Evolutionary conservation across 2,888 invertebrate genomes (phyloP).

Genomic region (Leptinotarsa juncta): DNA sequence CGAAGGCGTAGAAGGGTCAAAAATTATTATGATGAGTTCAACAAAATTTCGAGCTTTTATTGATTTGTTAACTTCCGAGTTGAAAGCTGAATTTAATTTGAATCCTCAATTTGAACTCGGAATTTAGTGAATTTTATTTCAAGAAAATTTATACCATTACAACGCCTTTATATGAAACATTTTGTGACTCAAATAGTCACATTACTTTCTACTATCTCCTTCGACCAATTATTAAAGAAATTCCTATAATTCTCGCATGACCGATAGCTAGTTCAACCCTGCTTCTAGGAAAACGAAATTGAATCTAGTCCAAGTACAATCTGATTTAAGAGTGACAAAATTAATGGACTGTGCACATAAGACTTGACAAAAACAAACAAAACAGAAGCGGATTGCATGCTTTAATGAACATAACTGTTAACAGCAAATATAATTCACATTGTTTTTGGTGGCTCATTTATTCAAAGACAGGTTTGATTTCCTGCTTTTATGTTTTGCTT

Average conservation of each 20-base stretch:
- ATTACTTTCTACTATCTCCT: background rate
- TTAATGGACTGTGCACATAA: conserved; percentile 3
- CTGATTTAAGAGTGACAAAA: conserved; percentile 20
- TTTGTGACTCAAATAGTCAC: too few relatives aligned
- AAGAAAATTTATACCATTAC: too few relatives aligned
- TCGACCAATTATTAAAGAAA: background rate
- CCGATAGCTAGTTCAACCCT: background rate
- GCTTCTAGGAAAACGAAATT: conserved; percentile 7
- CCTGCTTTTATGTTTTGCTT: background rate
- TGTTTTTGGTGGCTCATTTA: conserved; percentile 10
- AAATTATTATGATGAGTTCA: too few relatives aligned
- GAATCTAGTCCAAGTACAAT: conserved; percentile 9
- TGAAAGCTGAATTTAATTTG: too few relatives aligned
- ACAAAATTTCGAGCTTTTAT: too few relatives aligned
- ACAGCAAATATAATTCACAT: conserved; percentile 7
- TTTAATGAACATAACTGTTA: conserved; percentile 19
- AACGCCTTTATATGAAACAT: too few relatives aligned
- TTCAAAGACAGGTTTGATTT: background rate
- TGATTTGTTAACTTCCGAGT: too few relatives aligned
- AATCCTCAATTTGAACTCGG: too few relatives aligned
- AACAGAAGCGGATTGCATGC: conserved; percentile 12
- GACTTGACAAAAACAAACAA: conserved; percentile 11
- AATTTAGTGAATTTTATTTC: too few relatives aligned
- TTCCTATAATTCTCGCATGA: too few relatives aligned
- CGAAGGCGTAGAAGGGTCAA: too few relatives aligned